phyloP scores from a whole-genome alignment of 2,797 vertebrate species.

The Lepus townsendii region DNA sequence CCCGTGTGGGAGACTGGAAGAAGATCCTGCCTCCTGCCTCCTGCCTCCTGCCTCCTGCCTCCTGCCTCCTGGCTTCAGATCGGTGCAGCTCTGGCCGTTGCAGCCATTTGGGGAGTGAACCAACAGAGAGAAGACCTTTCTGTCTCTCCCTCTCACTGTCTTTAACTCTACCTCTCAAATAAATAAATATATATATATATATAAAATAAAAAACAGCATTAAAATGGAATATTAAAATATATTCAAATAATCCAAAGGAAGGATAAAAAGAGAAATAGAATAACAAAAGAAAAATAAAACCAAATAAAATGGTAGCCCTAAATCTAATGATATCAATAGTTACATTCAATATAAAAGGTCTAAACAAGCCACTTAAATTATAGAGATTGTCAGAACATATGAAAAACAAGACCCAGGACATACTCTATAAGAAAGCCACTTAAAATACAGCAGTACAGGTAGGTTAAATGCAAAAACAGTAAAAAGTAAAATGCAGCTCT shows the following conservation, averaged over 20 bases:
- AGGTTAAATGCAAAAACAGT: background rate
- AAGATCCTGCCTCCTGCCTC: too few species aligned
- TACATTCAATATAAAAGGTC: constrained; percentile 56
- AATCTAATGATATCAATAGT: constrained; percentile 35
- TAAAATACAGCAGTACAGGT: constrained; percentile 10
- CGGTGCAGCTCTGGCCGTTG: too few species aligned
- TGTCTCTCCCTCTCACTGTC: too few species aligned
- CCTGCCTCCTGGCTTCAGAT: too few species aligned
- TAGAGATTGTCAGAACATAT: background rate
- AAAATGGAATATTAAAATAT: constrained; percentile 46
- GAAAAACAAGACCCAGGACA: constrained; percentile 26
- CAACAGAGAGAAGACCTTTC: too few species aligned
- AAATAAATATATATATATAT: too few species aligned
- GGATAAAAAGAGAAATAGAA: background rate
- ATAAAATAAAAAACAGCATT: constrained; percentile 23
- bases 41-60: too few species aligned
- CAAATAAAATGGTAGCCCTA: constrained; percentile 47
- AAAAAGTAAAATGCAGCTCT: constrained; percentile 45
- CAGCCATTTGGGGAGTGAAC: too few species aligned
- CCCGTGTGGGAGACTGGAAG: too few species aligned
- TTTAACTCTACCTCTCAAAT: too few species aligned
- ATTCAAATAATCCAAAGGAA: constrained; percentile 24
- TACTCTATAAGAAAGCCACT: constrained; percentile 46
- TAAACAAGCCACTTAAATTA: constrained; percentile 26
- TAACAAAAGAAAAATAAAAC: background rate